Evolutionary conservation across 2,888 invertebrate genomes (phyloP).

Genomic region (Epinotia ramella): DNA sequence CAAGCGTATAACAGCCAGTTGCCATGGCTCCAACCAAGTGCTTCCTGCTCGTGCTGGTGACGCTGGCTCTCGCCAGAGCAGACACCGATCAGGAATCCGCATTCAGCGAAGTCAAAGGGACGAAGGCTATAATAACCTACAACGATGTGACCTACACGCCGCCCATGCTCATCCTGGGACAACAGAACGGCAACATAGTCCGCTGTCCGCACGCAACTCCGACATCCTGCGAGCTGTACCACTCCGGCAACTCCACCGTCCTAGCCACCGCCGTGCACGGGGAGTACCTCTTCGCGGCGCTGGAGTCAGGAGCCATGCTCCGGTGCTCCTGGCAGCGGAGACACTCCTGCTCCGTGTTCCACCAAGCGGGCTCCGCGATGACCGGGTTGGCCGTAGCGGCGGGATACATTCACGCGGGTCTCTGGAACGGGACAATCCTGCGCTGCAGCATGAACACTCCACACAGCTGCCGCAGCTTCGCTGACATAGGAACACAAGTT

Average conservation of each 20-base stretch:
- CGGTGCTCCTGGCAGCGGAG: constrained; percentile 1
- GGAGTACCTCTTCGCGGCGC: constrained; percentile 11
- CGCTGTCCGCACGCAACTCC: constrained; percentile 10
- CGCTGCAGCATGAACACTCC: constrained; percentile 4
- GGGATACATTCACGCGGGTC: background rate
- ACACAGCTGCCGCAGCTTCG: background rate
- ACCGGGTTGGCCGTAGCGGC: constrained; percentile 3
- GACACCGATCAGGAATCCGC: background rate
- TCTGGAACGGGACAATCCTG: background rate
- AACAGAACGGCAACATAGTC: background rate
- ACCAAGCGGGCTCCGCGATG: constrained; percentile 5
- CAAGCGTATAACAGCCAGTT: background rate
- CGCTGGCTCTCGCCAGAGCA: background rate
- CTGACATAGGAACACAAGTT: background rate
- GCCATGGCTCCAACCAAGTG: background rate
- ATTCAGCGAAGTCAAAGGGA: constrained; percentile 1
- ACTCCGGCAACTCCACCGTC: background rate
- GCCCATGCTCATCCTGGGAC: background rate
- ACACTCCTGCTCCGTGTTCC: constrained; percentile 2
- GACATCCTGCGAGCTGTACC: background rate
- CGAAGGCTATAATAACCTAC: background rate
- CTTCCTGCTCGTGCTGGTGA: background rate
- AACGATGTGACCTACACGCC: constrained; percentile 5
- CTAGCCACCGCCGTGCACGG: constrained; percentile 1
- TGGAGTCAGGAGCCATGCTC: constrained; percentile 7